Evolutionary conservation across 2,888 invertebrate species (phyloP), one percentile per base, ranked within the genome.

Genomic region (Spodoptera littoralis): DNA sequence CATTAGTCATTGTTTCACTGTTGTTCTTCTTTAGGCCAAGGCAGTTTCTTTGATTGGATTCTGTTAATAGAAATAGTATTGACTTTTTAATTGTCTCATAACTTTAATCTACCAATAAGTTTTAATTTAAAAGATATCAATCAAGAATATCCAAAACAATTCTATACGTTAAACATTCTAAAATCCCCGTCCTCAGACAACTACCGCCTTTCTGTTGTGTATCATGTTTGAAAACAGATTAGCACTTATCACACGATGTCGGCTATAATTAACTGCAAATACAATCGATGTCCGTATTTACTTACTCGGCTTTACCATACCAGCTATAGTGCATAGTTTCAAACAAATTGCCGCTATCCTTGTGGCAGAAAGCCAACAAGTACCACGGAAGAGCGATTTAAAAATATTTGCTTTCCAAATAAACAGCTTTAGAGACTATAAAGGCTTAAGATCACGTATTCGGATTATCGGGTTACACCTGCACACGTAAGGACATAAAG

Each of bases 401-500:
- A 76, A 87, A 84, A 84, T 86, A 81, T 88, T 88, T 84, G 80
- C 86, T 88, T 88, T 90, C 83, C 82, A 87, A 79, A 83, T 74
- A 90, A 84, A 84, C 77, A 86, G 77, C 74, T 53, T 70, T 65
- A 58, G 61, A 62, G 56, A 68, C 64, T 56, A 75, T 70, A 71
- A 62, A 76, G 56, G 62, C 79, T 73, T 72, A 77, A 68, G 61
- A 80, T 85, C 90, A 89, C 90, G 90, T 91, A 87, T 78, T 77
- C 68, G 77, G 84, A 84, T 88, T 86, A 91, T 87, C 85, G 82
- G 89, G 87, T 82, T 89, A 86, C 84, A 81, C 74, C 82, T 77
- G 82, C 76, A 81, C 86, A 84, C 82, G 85, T 84, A 85, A 88
- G 80, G 79, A 81, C 83, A 83, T 82, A 85, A 76, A 85, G 79